Evolutionary conservation across 2,888 invertebrate species (phyloP).

Genomic region (Aporophyla nigra): DNA sequence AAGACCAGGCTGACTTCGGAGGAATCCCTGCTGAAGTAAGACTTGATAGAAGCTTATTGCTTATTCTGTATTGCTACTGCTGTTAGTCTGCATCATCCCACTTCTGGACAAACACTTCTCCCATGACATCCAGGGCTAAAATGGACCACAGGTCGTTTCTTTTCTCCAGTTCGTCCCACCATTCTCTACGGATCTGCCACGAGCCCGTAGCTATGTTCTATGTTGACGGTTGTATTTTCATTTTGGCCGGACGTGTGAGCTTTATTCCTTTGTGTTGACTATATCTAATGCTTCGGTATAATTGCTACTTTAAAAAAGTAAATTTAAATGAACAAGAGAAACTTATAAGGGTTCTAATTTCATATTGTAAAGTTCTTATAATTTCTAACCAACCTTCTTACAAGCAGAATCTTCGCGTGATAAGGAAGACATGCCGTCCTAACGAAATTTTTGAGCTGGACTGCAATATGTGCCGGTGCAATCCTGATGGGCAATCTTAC

Average conservation of each 20-base stretch:
- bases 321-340: neutral
- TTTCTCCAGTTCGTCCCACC: too few species aligned
- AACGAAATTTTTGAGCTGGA: slow-evolving; percentile 89
- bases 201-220: slow-evolving; percentile 1
- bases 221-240: slow-evolving; percentile 1
- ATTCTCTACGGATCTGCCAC: too few species aligned
- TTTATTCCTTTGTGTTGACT: slow-evolving; percentile 6
- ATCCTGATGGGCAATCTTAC: slow-evolving; percentile 89
- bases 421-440: slow-evolving; percentile 85
- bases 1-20: slow-evolving; percentile 72
- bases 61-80: slow-evolving; percentile 3
- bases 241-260: neutral
- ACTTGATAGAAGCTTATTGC: slow-evolving; percentile 41
- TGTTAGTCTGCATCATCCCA: too few species aligned
- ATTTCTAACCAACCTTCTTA: neutral
- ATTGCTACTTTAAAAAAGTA: slow-evolving; percentile 12
- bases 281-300: neutral
- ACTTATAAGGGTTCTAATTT: neutral
- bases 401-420: slow-evolving; percentile 76
- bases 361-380: neutral
- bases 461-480: slow-evolving; percentile 91
- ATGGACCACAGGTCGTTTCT: too few species aligned
- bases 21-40: slow-evolving; percentile 77
- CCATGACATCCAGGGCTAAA: too few species aligned
- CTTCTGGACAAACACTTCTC: too few species aligned